Base-by-base conservation (phyloP, 2,888 invertebrate genomes). In the Hyposoter didymator region DNA sequence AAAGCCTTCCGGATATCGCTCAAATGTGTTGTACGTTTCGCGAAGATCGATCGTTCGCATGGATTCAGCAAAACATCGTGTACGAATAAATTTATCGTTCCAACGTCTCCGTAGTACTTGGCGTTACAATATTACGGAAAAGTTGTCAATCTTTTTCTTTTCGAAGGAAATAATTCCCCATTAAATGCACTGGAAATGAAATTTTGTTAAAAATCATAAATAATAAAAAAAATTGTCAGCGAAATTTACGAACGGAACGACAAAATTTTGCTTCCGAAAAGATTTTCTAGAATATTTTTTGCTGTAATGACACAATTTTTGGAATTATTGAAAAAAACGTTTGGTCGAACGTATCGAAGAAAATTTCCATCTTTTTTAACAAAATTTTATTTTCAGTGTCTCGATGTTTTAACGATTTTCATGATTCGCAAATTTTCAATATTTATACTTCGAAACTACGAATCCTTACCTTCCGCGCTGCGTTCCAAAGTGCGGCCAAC, bases 1-100 rank as follows among this genome's bases (percentile, higher is more conserved):
- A 55, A 10, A 22, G 2, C 35, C 12, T 55, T 55, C 8, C 35
- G 55, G 72, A 39, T 73, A 39, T 55, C 52, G 35, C 39, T n/a
- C 14, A 73, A 52, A 73, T 39, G 35, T 55, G 39, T 55, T 22
- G 39, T 19, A 5, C 70, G 59, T 19, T 55, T 55, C 39, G 1
- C 72, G 17, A 55, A 55, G 55, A 55, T 73, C 39, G 55, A 73
- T 73, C n/a, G n/a, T 28, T 28, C 59, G 4, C 0, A 28, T 47
- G 19, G 22, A 19, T 55, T 19, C 22, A 19, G 4, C 35, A 19
- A 19, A 52, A 55, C 69, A 55, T 59, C 10, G 12, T 55, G 39
- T 73, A 55, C 72, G 12, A 14, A 73, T 55, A 8, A 19, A 55
- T 73, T 39, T 3, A 55, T 73, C 32, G 4, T 55, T 6, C 52